Base-by-base conservation (phyloP, 2,888 invertebrate species). In the Neoascia interrupta region DNA sequence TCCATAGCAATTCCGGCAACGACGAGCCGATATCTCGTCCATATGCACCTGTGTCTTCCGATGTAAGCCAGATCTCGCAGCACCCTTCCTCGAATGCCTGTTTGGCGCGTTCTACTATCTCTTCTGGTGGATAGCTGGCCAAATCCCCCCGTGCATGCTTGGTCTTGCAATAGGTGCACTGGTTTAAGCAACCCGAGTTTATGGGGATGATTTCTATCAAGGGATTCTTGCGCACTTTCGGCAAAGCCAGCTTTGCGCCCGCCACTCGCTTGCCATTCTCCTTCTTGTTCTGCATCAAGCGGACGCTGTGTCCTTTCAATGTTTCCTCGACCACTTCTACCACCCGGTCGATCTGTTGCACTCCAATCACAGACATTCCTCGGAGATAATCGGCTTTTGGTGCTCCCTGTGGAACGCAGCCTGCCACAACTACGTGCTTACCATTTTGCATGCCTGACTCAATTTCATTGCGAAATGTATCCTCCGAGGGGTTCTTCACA, bases 141-240 rank as follows among this genome's bases (percentile, higher is more conserved):
- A 99, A 89, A 86, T 98, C 97, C 0, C 99, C 99, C 51, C 99
- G 89, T 0, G 99, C 99, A 87, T 98, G 97, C 86, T 98, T 98
- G 0, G 98, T 99, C 89, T 99, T 99, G 86, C 99, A 99, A 86
- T 99, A 99, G 0, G 99, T 98, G 87, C 99, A 99, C 85, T 98
- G 97, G 90, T 99, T 99, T 1, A 99, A 90, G 84, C 99, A 99
- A 0, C 98, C 98, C 0, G 97, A 97, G 87, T 97, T 98, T 45
- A 98, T 96, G 0, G 98, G 94, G 70, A 98, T 97, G 63, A 99
- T 99, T 91, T 99, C 99, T 70, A 99, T 95, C 0, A 99, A 90
- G 0, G 97, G 97, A 89, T 99, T 99, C 85, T 96, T 94, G 53
- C 99, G 91, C 10, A 99, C 95, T 90, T 99, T 99, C 0, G 99